phyloP scores from a whole-genome alignment of 2,797 vertebrate species.

The Silurus lanzhouensis region DNA sequence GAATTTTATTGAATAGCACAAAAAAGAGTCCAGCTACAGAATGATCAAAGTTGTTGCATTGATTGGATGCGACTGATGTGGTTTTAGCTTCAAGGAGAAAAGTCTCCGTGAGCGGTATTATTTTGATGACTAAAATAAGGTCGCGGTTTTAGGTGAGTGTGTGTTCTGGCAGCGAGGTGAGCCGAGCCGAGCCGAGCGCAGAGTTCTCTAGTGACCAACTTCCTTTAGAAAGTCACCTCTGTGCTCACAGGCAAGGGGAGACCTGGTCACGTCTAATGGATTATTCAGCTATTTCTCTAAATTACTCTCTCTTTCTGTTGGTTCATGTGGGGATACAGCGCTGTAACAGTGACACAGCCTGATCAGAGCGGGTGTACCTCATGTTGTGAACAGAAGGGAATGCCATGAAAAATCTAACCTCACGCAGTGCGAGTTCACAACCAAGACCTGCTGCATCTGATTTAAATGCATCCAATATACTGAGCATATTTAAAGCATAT shows the following conservation, averaged over 20 bases:
- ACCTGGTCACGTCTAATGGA: slow-evolving; percentile 16
- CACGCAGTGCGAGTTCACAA: slow-evolving; percentile 4
- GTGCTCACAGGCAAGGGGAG: slow-evolving; percentile 7
- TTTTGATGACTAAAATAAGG: slow-evolving; percentile 46
- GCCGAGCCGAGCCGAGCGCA: slow-evolving; percentile 32
- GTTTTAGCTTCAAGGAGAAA: slow-evolving; percentile 46
- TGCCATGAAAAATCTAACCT: background rate
- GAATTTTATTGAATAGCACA: background rate
- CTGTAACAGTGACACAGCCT: slow-evolving; percentile 19
- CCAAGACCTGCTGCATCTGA: background rate
- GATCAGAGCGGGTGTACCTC: background rate
- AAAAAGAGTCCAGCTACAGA: background rate
- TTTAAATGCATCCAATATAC: background rate
- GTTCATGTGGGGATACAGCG: slow-evolving; percentile 37
- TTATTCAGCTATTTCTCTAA: slow-evolving; percentile 15
- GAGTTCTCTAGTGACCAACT: slow-evolving; percentile 23
- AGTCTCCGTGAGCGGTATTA: slow-evolving; percentile 25
- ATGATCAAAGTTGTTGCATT: background rate
- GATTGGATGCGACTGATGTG: background rate
- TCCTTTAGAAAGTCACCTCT: slow-evolving; percentile 48
- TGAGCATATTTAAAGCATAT: background rate
- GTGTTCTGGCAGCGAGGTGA: slow-evolving; percentile 26
- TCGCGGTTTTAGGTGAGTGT: slow-evolving; percentile 27
- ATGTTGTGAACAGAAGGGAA: background rate
- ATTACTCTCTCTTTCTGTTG: background rate